A percentile compares a stretch with the other conserved stretches of the same genome.
These are phyloP conservation scores for Leptestheria dahalacensis DNA, from an alignment of 1,140 invertebrate species.

Conservation along the genomic window DNA sequence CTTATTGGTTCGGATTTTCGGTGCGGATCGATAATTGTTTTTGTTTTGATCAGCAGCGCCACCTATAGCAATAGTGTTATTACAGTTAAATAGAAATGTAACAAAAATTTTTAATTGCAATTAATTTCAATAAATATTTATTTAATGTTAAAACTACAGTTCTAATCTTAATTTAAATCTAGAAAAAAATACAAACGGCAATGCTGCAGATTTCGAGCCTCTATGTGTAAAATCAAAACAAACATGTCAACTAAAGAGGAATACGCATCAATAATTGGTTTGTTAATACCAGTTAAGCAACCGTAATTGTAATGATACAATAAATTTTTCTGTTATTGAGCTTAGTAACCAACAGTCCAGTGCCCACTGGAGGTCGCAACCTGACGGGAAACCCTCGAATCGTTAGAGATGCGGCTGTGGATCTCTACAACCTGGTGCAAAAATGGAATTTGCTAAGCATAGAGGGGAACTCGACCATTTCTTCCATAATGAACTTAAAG, in stretches of 20 bases:
- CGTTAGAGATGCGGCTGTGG: background rate
- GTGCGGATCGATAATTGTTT: background rate
- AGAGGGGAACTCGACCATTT: background rate
- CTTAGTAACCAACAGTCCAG: conserved; percentile 1
- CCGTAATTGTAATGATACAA: background rate
- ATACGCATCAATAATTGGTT: background rate
- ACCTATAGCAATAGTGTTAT: too few relatives aligned
- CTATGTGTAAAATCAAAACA: background rate
- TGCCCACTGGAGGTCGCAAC: background rate
- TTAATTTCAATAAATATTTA: background rate
- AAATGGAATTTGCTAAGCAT: background rate
- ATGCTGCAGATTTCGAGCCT: background rate
- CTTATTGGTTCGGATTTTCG: background rate
- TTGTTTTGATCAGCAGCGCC: background rate
- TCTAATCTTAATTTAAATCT: background rate
- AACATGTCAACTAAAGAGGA: background rate
- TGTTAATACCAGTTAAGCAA: background rate
- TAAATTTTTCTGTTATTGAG: background rate
- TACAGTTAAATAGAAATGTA: background rate
- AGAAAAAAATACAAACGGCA: too few relatives aligned
- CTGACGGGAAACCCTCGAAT: background rate
- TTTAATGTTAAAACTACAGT: background rate
- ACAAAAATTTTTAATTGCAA: background rate
- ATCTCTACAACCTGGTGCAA: background rate
- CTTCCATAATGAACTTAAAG: background rate